Percentiles rank a stretch among this genome's conserved stretches.
Evolutionary conservation across 1,140 invertebrate species (phyloP).

Genomic region (Trialeurodes vaporariorum): DNA sequence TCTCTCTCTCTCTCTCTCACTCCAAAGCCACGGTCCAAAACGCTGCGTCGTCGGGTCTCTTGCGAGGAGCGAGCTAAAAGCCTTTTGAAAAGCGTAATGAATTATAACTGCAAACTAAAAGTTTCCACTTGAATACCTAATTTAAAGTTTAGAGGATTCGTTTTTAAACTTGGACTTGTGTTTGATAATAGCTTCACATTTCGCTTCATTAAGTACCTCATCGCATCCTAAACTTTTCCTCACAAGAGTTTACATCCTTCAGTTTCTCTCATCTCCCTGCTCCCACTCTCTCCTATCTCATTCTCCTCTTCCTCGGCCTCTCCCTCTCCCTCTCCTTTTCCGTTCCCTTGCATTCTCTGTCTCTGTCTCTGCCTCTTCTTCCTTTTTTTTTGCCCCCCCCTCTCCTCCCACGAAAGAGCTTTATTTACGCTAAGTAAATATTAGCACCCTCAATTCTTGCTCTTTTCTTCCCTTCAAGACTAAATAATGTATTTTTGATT

Average conservation of each 20-base stretch:
- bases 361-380: too few species aligned
- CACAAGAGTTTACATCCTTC: neutral
- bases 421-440: neutral
- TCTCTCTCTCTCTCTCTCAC: neutral
- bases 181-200: slow-evolving; percentile 1
- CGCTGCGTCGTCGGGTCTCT: neutral
- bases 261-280: neutral
- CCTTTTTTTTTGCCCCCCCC: too few species aligned
- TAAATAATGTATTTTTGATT: neutral
- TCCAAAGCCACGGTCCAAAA: neutral
- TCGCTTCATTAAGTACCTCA: neutral
- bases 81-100: neutral
- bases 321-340: too few species aligned
- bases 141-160: neutral
- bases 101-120: slow-evolving; percentile 1
- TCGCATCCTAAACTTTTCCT: neutral
- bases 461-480: neutral
- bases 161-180: neutral
- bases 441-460: neutral
- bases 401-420: too few species aligned
- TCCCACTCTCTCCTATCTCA: neutral
- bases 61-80: neutral
- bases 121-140: neutral
- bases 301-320: neutral
- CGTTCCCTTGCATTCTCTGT: too few species aligned